Base-by-base conservation (phyloP, 2,888 invertebrate species). In the Agrotis clavis region DNA sequence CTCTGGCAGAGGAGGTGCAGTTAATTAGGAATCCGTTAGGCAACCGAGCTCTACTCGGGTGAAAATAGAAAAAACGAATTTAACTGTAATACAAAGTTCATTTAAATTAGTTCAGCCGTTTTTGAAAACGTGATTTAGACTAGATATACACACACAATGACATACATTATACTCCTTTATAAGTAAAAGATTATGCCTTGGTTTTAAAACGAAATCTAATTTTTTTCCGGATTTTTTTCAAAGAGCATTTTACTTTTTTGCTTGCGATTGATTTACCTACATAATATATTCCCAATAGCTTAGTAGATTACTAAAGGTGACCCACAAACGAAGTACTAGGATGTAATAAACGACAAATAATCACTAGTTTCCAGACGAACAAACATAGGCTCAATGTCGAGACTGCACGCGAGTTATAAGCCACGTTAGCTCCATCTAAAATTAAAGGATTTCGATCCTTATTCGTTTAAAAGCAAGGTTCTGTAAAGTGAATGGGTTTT, bases 321-420 rank as follows among this genome's bases (percentile, higher is more conserved):
- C 71, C 59, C 30, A 66, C 25, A 66, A 67, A 82, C 6, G 2
- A 72, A 21, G 56, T 68, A 82, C 61, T 50, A 77, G 35, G 35
- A 68, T 59, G 54, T 59, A 51, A 63, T 48, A 57, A 70, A 63
- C 64, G 25, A 25, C 19, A 57, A 66, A 63, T 67, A 61, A 82
- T 78, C 59, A 65, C 51, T 19, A 50, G 54, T 64, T 60, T 19
- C 30, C 62, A 30, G 21, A n/a, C 53, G 7, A 66, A 56, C 51
- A 72, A 78, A 82, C 73, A 54, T 13, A 50, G 14, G 18, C 50
- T 75, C 75, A 83, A 81, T 83, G 75, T 59, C 76, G 25, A 21
- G 6, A 19, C 6, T 1, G 45, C 81, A 81, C 83, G 81, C 81
- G 66, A 79, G 61, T 50, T 57, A 2, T 30, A 11, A 35, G 30